These are phyloP conservation scores for Brachypodius melanocephalos DNA, from an alignment of 2,113 vertebrate genomes.

Conservation along the genomic window DNA sequence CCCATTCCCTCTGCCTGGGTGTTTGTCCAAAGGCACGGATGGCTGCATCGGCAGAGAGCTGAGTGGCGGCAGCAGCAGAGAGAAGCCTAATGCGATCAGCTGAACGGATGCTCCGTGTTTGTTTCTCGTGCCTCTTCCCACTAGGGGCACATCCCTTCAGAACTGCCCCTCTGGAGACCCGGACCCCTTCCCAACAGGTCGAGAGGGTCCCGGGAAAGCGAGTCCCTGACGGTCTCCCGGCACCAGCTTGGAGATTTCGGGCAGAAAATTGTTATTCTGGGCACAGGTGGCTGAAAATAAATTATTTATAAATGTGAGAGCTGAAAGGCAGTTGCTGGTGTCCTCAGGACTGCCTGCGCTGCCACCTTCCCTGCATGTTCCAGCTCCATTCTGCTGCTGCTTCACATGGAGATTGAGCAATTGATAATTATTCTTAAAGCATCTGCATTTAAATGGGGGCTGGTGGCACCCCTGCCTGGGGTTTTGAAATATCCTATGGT, in stretches of 20 bases:
- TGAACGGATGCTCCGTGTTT: background rate
- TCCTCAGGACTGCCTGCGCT: background rate
- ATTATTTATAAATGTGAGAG: slow-evolving; percentile 15
- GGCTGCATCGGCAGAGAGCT: background rate
- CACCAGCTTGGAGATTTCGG: background rate
- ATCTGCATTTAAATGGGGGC: background rate
- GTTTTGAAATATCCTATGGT: background rate
- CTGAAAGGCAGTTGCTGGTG: background rate
- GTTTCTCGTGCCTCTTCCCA: background rate
- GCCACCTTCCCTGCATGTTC: background rate
- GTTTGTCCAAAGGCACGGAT: background rate
- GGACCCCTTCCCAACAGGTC: background rate
- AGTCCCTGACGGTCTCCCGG: background rate
- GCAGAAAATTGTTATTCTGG: slow-evolving; percentile 10
- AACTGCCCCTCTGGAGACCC: background rate
- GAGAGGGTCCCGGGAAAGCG: background rate
- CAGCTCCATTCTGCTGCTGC: background rate
- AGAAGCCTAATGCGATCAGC: background rate
- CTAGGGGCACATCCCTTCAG: background rate
- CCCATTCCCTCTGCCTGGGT: background rate
- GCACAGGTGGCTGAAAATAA: slow-evolving; percentile 22
- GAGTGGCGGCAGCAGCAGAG: background rate
- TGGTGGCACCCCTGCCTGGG: background rate
- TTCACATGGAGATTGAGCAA: background rate
- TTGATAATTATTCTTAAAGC: background rate